Conservation (phyloP, 2,888 invertebrate species). For the Siphlonurus alternatus region DNA sequence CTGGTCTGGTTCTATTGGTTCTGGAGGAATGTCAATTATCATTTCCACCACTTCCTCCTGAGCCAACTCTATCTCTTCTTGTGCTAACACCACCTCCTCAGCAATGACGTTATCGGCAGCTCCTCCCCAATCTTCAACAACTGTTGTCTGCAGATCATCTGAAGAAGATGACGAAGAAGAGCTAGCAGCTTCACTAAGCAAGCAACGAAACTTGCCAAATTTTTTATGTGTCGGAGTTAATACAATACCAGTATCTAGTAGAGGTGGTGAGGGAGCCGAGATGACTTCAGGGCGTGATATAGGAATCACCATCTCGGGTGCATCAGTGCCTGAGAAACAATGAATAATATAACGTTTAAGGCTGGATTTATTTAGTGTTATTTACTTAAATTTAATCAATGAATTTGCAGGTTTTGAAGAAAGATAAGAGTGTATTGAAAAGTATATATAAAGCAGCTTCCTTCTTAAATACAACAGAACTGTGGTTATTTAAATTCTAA, state of each 20-base stretch:
- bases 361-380: no score
- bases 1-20: not conserved
- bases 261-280: not conserved
- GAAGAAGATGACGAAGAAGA: not conserved
- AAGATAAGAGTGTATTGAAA: no score
- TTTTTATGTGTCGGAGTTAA: constrained; percentile 28
- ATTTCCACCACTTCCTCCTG: constrained; percentile 26
- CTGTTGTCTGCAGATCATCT: not conserved
- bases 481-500: no score
- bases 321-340: not conserved
- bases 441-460: no score
- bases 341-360: no score
- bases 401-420: no score
- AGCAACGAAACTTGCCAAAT: constrained; percentile 37
- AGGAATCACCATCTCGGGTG: not conserved
- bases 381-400: no score
- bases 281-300: not conserved
- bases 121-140: not conserved
- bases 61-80: constrained; percentile 31
- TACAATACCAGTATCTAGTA: not conserved
- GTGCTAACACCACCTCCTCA: constrained; percentile 26
- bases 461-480: no score
- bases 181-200: constrained; percentile 23
- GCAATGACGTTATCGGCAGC: constrained; percentile 6
- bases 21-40: not conserved